Conservation (phyloP, 2,797 vertebrate species). For the Acrocephalus scirpaceus region DNA sequence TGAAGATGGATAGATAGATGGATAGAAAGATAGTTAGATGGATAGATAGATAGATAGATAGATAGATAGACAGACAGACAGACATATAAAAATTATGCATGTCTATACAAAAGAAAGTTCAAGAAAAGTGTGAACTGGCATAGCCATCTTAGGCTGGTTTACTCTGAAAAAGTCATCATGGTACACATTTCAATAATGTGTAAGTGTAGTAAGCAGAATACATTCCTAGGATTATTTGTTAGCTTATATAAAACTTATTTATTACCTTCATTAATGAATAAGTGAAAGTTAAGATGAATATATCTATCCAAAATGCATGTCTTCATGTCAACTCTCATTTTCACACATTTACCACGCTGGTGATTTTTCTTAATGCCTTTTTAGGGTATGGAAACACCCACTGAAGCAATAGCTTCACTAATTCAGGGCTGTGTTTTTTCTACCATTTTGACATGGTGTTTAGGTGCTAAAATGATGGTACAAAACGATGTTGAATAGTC, state of each 20-base stretch:
- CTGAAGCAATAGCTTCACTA: background rate
- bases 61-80: no score
- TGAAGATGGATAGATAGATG: background rate
- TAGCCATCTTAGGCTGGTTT: background rate
- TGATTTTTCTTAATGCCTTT: background rate
- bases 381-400: background rate
- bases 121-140: background rate
- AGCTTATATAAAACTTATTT: background rate
- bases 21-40: no score
- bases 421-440: background rate
- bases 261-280: background rate
- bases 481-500: background rate
- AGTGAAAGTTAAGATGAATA: background rate
- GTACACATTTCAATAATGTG: background rate
- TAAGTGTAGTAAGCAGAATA: background rate
- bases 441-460: background rate
- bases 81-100: background rate
- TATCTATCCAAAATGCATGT: background rate
- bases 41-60: background rate
- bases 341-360: fast-evolving
- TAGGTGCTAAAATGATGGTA: background rate
- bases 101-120: background rate
- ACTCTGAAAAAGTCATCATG: background rate
- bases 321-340: background rate
- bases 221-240: background rate